Conservation (phyloP, 2,888 invertebrate species). For the Drosophila paucipuncta region DNA sequence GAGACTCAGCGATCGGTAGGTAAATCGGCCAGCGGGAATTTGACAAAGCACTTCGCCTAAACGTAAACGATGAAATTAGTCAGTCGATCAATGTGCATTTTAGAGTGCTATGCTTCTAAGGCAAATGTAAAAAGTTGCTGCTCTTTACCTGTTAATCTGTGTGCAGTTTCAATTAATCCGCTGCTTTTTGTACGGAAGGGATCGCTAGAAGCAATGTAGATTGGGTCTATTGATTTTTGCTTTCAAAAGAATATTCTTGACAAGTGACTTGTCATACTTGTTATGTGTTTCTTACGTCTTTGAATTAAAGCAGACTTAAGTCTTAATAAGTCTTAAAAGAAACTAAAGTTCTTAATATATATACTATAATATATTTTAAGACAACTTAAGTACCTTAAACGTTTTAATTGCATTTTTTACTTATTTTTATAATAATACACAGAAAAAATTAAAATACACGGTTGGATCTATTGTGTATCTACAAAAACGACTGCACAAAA, state of each 20-base stretch:
- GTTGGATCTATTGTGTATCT: too few relatives aligned
- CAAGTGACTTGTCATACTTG: not conserved
- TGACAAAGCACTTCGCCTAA: not conserved
- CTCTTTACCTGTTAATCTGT: not conserved
- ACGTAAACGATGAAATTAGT: not conserved
- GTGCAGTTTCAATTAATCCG: not conserved
- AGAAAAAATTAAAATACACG: too few relatives aligned
- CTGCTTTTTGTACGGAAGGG: not conserved
- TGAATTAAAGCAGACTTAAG: not conserved
- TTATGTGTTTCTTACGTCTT: not conserved
- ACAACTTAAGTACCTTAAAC: not conserved
- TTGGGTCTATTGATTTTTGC: not conserved
- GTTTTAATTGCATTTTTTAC: not conserved
- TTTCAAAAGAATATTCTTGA: not conserved
- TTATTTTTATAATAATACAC: not conserved
- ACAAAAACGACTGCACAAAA: too few relatives aligned
- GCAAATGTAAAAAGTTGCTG: not conserved
- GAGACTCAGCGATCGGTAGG: constrained; percentile 22
- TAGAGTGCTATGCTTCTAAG: not conserved
- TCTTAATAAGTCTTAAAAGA: not conserved
- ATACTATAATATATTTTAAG: not conserved
- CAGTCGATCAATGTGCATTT: not conserved
- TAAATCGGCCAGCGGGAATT: constrained; percentile 8
- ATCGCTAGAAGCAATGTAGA: not conserved
- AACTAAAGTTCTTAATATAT: not conserved